Evolutionary conservation across 2,888 invertebrate species (phyloP).

Genomic region (Trissoscelio sp.): DNA sequence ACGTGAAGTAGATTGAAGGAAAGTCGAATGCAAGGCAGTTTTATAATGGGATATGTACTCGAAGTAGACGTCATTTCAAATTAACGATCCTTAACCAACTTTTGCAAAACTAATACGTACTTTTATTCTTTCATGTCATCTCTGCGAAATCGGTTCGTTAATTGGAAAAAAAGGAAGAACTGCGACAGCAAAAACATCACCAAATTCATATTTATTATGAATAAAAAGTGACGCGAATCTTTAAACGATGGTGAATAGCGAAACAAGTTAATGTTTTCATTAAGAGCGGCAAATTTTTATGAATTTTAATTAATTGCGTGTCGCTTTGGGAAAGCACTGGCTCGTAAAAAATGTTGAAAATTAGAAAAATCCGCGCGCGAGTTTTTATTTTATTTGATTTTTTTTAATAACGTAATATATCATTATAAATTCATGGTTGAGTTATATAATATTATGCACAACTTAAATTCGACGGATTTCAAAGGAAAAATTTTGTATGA

Average conservation of each 20-base stretch:
- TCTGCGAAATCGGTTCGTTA: slow-evolving; percentile 30
- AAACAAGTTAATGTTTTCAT: slow-evolving; percentile 44
- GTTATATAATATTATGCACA: slow-evolving; percentile 19
- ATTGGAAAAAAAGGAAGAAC: slow-evolving; percentile 31
- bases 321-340: slow-evolving; percentile 11
- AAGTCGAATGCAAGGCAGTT: slow-evolving; percentile 16
- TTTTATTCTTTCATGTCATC: slow-evolving; percentile 33
- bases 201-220: slow-evolving; percentile 2
- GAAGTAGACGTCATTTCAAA: slow-evolving; percentile 44
- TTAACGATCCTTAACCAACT: slow-evolving; percentile 49
- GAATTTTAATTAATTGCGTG: slow-evolving; percentile 52
- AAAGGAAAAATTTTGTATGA: slow-evolving; percentile 10
- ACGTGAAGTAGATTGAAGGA: slow-evolving; percentile 9
- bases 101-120: slow-evolving; percentile 39
- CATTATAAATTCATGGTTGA: slow-evolving; percentile 53
- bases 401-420: slow-evolving; percentile 21
- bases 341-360: slow-evolving; percentile 30
- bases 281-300: slow-evolving; percentile 42
- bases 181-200: slow-evolving; percentile 5
- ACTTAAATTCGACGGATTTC: slow-evolving; percentile 21
- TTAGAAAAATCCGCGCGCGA: slow-evolving; percentile 3
- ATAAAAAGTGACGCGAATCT: slow-evolving; percentile 23
- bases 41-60: slow-evolving; percentile 39
- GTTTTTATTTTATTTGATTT: slow-evolving; percentile 16
- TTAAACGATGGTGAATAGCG: slow-evolving; percentile 27